Percentiles rank a stretch among this genome's conserved stretches.
phyloP scores from a whole-genome alignment of 2,797 vertebrate genomes.

The Lithobates pipiens region DNA sequence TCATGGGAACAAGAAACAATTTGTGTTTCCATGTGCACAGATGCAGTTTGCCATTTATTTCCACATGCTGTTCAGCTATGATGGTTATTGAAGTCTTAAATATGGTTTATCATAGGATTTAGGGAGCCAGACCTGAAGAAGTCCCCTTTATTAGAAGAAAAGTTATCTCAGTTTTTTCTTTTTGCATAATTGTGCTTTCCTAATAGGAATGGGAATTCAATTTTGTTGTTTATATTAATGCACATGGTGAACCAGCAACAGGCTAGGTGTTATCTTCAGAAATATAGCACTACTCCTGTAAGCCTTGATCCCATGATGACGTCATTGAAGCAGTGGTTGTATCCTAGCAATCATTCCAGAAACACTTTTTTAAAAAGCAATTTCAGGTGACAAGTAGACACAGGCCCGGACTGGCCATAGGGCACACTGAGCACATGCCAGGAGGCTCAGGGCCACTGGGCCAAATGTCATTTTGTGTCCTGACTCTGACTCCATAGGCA shows the following conservation, averaged over 20 bases:
- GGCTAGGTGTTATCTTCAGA: neutral
- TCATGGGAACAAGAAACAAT: constrained; percentile 57
- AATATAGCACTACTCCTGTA: neutral
- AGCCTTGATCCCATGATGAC: neutral
- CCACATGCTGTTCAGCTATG: constrained; percentile 30
- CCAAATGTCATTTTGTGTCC: too few species aligned
- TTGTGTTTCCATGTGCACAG: constrained; percentile 55
- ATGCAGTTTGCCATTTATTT: constrained; percentile 50
- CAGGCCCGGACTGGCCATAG: too few species aligned
- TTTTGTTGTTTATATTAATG: neutral
- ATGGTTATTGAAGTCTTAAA: constrained; percentile 15
- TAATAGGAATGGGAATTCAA: neutral
- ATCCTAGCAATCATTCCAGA: too few species aligned
- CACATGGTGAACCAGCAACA: neutral
- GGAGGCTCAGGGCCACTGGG: too few species aligned
- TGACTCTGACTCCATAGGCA: too few species aligned
- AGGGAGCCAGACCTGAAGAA: neutral
- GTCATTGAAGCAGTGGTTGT: neutral
- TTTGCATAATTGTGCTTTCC: neutral
- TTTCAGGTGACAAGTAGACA: too few species aligned
- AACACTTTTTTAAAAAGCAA: too few species aligned
- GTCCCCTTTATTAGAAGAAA: neutral
- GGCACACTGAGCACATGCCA: too few species aligned
- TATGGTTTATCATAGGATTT: constrained; percentile 18
- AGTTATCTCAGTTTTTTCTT: neutral